phyloP scores from a whole-genome alignment of 2,797 vertebrate species.

The Ataeniobius toweri region DNA sequence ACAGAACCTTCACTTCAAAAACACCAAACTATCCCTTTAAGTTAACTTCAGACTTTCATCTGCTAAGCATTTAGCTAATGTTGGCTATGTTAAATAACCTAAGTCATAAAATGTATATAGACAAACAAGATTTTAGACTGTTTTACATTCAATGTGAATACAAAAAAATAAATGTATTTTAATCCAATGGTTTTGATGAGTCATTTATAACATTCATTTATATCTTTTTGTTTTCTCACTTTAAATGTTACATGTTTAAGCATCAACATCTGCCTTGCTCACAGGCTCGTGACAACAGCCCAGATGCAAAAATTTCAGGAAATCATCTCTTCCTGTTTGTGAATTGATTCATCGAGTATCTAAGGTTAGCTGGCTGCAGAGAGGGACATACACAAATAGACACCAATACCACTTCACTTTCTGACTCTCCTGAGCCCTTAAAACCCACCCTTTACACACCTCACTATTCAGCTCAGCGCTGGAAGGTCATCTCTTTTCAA shows the following conservation, averaged over 20 bases:
- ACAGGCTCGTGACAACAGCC: background rate
- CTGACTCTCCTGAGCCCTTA: constrained; percentile 2
- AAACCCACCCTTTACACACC: constrained; percentile 17
- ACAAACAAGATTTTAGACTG: too few species aligned
- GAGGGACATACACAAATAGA: constrained; percentile 3
- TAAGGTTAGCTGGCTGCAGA: constrained; percentile 1
- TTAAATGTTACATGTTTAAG: background rate
- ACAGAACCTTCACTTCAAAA: too few species aligned
- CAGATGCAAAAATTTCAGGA: background rate
- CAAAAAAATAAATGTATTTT: too few species aligned
- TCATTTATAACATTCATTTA: background rate
- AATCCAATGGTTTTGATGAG: background rate
- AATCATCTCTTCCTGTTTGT: constrained; percentile 5
- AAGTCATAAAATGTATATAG: too few species aligned
- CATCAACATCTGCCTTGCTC: background rate
- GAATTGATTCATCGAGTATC: background rate
- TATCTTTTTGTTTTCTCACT: background rate
- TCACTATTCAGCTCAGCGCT: constrained; percentile 16
- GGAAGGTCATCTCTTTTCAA: constrained; percentile 27
- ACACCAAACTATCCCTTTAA: too few species aligned
- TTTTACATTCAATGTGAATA: too few species aligned
- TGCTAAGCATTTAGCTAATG: too few species aligned
- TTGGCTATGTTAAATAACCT: too few species aligned
- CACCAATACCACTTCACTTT: constrained; percentile 5
- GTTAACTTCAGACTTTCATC: too few species aligned